Percentiles rank a stretch among this genome's conserved stretches.
Evolutionary conservation across 2,113 vertebrate species (phyloP).

Genomic region (Odocoileus hemionus): DNA sequence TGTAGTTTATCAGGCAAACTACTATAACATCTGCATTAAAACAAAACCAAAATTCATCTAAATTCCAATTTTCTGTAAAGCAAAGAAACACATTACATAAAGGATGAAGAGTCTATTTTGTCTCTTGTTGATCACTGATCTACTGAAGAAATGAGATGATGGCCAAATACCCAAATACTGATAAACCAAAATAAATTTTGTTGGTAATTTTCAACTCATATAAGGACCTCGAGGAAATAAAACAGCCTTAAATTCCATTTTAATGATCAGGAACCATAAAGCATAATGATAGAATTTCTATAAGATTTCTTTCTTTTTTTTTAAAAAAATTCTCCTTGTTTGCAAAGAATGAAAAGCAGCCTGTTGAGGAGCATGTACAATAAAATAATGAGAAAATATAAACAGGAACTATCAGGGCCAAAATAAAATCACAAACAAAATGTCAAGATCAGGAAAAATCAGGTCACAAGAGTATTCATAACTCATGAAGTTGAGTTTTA

Average conservation of each 20-base stretch:
- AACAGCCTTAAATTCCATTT: background rate
- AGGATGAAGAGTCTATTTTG: background rate
- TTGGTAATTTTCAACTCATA: background rate
- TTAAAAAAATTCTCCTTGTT: background rate
- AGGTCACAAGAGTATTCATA: background rate
- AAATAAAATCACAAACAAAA: background rate
- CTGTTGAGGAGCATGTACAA: background rate
- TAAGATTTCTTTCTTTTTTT: background rate
- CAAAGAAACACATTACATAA: background rate
- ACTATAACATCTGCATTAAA: background rate
- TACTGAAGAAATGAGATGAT: background rate
- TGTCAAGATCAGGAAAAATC: background rate
- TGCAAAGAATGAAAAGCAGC: background rate
- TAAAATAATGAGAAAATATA: background rate
- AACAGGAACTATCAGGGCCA: background rate
- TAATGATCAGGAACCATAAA: background rate
- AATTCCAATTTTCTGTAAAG: background rate
- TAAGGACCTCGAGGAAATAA: background rate
- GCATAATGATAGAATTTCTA: background rate
- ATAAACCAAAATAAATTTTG: background rate
- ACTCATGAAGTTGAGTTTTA: background rate
- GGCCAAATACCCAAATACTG: background rate
- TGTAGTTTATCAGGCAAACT: background rate
- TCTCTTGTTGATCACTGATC: background rate
- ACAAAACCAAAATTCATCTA: background rate